A percentile compares a stretch with the other conserved stretches of the same genome.
These are phyloP conservation scores for Hirtodrosophila alboralis DNA, from an alignment of 2,888 invertebrate genomes.

Conservation along the genomic window DNA sequence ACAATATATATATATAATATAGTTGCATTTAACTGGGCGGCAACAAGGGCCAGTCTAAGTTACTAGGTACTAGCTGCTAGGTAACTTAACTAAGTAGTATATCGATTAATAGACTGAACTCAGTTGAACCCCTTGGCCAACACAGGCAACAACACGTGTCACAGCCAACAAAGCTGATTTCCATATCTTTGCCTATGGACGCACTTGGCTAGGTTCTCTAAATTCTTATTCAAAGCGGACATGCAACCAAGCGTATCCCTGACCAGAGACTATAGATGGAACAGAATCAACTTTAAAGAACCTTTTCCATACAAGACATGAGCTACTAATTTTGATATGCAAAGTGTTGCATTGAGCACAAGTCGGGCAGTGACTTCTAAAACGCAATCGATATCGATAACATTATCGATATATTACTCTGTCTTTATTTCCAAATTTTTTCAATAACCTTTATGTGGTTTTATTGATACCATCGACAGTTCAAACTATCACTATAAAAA, in stretches of 20 bases:
- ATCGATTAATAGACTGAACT: constrained; percentile 74
- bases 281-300: constrained; percentile 18
- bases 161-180: constrained; percentile 46
- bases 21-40: constrained; percentile 72
- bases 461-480: too few relatives aligned
- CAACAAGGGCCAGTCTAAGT: constrained; percentile 54
- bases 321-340: constrained; percentile 25
- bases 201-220: constrained; percentile 49
- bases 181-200: constrained; percentile 61
- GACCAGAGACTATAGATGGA: constrained; percentile 21
- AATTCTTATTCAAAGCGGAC: constrained; percentile 13
- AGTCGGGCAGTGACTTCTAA: too few relatives aligned
- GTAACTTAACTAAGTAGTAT: constrained; percentile 34
- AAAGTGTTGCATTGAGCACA: not conserved
- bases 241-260: constrained; percentile 48
- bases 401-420: too few relatives aligned
- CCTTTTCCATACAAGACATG: constrained; percentile 6
- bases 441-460: too few relatives aligned
- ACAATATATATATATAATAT: constrained; percentile 22
- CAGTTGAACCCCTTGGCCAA: constrained; percentile 56
- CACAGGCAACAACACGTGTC: constrained; percentile 64
- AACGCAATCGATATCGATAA: too few relatives aligned
- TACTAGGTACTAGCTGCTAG: constrained; percentile 23
- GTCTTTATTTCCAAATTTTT: too few relatives aligned
- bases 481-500: too few relatives aligned